These are phyloP conservation scores for Lacanobia oleracea DNA, from an alignment of 2,888 invertebrate species.

Conservation along the genomic window DNA sequence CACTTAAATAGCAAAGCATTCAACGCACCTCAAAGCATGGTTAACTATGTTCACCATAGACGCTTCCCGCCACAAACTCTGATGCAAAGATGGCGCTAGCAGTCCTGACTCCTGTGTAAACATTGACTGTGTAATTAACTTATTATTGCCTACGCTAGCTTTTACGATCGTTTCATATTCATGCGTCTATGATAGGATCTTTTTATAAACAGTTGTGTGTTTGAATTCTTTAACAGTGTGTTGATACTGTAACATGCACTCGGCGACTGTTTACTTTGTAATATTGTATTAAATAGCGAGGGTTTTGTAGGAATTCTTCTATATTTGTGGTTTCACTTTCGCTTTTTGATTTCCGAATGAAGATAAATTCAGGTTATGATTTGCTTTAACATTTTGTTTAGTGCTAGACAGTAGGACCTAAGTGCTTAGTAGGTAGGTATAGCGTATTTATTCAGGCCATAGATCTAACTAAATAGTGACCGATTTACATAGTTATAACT, in stretches of 20 bases:
- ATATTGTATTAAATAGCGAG: slow-evolving; percentile 31
- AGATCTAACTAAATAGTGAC: no score
- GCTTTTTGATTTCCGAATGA: slow-evolving; percentile 32
- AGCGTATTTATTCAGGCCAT: neutral
- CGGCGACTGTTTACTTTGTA: slow-evolving; percentile 37
- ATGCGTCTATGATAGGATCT: slow-evolving; percentile 58
- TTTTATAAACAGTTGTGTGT: slow-evolving; percentile 60
- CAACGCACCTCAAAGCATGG: neutral
- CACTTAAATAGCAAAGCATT: neutral
- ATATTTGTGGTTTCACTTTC: slow-evolving; percentile 36
- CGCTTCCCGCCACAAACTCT: neutral
- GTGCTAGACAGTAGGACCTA: no score
- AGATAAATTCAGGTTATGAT: slow-evolving; percentile 23
- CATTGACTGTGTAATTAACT: slow-evolving; percentile 52
- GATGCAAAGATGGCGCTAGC: slow-evolving; percentile 60
- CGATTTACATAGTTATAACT: no score
- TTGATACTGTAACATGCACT: slow-evolving; percentile 45
- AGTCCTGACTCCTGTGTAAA: slow-evolving; percentile 3
- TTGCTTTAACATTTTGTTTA: slow-evolving; percentile 6
- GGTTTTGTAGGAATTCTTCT: slow-evolving; percentile 13
- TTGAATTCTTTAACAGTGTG: slow-evolving; percentile 53
- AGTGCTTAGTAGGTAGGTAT: neutral
- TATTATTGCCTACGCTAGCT: slow-evolving; percentile 58
- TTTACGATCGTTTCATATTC: slow-evolving; percentile 65
- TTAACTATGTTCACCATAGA: neutral